A percentile compares a stretch with the other conserved stretches of the same genome.
phyloP scores from a whole-genome alignment of 2,113 vertebrate genomes.

The Phalacrocorax aristotelis region DNA sequence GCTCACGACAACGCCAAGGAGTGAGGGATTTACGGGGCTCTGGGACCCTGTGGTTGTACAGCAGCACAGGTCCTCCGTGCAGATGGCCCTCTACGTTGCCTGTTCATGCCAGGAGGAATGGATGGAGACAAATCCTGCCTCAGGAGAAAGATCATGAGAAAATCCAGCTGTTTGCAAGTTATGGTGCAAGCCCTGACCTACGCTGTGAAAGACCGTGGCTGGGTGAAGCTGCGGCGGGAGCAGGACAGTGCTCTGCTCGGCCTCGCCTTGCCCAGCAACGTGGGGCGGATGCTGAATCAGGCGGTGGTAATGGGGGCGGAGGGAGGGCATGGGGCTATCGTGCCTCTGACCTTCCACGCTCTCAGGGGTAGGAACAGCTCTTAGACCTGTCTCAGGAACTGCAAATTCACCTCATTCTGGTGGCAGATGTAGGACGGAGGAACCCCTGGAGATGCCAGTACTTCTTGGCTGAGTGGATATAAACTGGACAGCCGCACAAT shows the following conservation, averaged over 20 bases:
- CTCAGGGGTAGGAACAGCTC: background rate
- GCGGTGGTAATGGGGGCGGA: too few species aligned
- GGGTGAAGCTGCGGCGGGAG: background rate
- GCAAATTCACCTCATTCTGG: background rate
- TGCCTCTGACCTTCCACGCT: background rate
- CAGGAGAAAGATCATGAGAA: background rate
- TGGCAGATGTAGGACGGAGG: background rate
- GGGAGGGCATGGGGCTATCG: background rate
- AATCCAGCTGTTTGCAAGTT: background rate
- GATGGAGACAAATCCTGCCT: background rate
- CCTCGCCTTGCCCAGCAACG: background rate
- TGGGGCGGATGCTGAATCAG: too few species aligned
- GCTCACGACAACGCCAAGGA: background rate
- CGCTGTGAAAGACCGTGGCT: background rate
- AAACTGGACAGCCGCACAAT: background rate
- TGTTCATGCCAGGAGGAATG: background rate
- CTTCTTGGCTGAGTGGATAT: background rate
- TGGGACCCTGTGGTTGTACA: background rate
- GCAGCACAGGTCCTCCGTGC: background rate
- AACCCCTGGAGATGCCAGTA: background rate
- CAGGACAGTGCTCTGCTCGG: background rate
- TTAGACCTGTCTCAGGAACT: background rate
- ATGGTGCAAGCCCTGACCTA: background rate
- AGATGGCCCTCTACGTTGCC: background rate
- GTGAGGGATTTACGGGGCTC: background rate